These are phyloP conservation scores for Coracias cyanogaster DNA, from an alignment of 2,797 vertebrate genomes.

Conservation along the genomic window DNA sequence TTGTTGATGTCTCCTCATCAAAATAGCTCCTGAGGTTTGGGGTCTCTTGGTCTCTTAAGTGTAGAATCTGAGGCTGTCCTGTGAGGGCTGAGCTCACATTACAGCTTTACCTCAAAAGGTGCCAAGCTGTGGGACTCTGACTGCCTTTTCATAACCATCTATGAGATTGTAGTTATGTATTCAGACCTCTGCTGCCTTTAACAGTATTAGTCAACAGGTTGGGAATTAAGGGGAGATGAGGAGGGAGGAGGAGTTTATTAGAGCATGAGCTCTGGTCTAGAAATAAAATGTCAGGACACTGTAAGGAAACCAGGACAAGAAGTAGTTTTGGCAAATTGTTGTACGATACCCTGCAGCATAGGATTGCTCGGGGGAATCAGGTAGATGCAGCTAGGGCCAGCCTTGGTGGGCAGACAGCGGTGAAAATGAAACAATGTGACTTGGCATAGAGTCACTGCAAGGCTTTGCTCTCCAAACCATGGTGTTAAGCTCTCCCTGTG, in stretches of 20 bases:
- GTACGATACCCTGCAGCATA: neutral
- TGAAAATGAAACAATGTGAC: neutral
- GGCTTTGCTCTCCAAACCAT: neutral
- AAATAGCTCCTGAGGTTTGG: neutral
- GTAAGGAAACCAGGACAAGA: neutral
- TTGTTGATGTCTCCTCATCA: neutral
- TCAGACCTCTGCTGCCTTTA: neutral
- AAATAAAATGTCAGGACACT: neutral
- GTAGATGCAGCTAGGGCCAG: neutral
- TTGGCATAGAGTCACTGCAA: neutral
- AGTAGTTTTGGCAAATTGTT: neutral
- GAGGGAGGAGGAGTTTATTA: neutral
- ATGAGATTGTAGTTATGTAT: accelerated
- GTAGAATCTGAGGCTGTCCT: neutral
- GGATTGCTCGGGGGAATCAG: accelerated
- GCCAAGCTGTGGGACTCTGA: neutral
- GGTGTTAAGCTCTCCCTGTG: accelerated
- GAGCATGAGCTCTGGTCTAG: neutral
- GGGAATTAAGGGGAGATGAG: neutral
- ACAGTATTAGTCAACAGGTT: neutral
- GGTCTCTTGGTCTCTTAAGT: neutral
- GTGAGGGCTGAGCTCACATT: neutral
- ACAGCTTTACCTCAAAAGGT: neutral
- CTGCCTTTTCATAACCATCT: neutral
- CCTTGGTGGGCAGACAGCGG: accelerated